phyloP scores from a whole-genome alignment of 2,888 invertebrate genomes.

The Prosapia bicincta region DNA sequence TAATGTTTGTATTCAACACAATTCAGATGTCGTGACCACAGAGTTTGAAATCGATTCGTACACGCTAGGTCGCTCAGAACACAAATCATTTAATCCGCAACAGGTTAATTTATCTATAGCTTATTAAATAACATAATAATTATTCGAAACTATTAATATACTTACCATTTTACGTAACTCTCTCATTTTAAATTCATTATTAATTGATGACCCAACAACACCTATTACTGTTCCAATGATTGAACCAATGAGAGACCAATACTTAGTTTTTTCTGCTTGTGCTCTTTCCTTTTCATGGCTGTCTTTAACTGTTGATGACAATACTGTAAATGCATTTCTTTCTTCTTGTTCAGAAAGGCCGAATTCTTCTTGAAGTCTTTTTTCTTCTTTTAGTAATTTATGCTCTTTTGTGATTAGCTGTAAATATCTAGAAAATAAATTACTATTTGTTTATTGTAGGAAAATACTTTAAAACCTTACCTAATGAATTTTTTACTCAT shows the following conservation, averaged over 20 bases:
- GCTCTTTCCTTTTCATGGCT: slow-evolving; percentile 81
- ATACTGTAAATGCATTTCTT: slow-evolving; percentile 65
- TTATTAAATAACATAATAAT: background rate
- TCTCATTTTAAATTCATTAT: slow-evolving; percentile 61
- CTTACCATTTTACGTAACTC: slow-evolving; percentile 58
- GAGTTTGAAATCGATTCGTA: too few relatives aligned
- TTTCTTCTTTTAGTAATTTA: slow-evolving; percentile 51
- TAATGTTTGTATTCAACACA: too few relatives aligned
- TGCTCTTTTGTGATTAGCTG: slow-evolving; percentile 58
- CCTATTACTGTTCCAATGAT: slow-evolving; percentile 63
- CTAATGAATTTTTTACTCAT: too few relatives aligned
- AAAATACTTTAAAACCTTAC: too few relatives aligned
- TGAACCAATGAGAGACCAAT: slow-evolving; percentile 75
- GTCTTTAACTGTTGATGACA: slow-evolving; percentile 57
- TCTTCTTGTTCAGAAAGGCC: slow-evolving; percentile 68
- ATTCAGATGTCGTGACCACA: too few relatives aligned
- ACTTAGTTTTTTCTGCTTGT: slow-evolving; percentile 78
- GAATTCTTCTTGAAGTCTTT: slow-evolving; percentile 54
- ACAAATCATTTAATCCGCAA: too few relatives aligned
- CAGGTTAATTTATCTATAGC: background rate
- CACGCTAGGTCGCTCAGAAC: too few relatives aligned
- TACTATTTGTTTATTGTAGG: too few relatives aligned
- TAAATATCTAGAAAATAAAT: slow-evolving; percentile 45
- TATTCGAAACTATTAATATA: background rate
- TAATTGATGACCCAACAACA: slow-evolving; percentile 62